A percentile compares a stretch with the other conserved stretches of the same genome.
These are phyloP conservation scores for Serranus cabrilla DNA, from an alignment of 2,797 vertebrate species.

Conservation along the genomic window DNA sequence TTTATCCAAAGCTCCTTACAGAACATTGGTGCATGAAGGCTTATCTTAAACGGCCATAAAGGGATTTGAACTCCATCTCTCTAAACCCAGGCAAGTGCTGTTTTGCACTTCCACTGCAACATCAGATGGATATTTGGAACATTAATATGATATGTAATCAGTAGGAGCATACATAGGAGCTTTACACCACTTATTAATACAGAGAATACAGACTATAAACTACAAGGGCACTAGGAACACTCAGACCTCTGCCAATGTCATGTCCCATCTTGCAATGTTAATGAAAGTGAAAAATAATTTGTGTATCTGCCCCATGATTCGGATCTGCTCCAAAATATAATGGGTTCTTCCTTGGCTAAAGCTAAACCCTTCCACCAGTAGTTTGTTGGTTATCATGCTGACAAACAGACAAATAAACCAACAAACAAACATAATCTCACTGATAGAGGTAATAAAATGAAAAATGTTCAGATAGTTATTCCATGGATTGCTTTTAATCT, in stretches of 20 bases:
- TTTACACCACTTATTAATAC: background rate
- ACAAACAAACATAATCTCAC: too few species aligned
- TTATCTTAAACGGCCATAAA: conserved; percentile 18
- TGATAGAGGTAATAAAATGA: background rate
- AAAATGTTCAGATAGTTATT: background rate
- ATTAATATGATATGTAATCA: conserved; percentile 1
- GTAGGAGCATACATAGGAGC: background rate
- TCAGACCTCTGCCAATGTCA: too few species aligned
- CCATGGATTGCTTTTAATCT: background rate
- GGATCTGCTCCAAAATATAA: too few species aligned
- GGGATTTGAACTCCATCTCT: conserved; percentile 26
- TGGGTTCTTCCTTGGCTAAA: too few species aligned
- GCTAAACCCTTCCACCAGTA: too few species aligned
- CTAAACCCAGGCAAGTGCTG: background rate
- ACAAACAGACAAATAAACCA: too few species aligned
- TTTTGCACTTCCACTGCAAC: background rate
- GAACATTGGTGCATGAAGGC: conserved; percentile 8
- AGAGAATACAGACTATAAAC: background rate
- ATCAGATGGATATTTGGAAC: background rate
- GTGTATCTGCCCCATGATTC: too few species aligned
- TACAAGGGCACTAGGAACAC: background rate
- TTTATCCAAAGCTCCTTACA: conserved; percentile 17
- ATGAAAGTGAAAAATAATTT: too few species aligned
- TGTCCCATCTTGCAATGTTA: too few species aligned
- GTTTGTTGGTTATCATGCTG: too few species aligned